Evolutionary conservation across 2,113 vertebrate species (phyloP), one percentile per base, ranked within the genome.

Genomic region (Aythya baeri): DNA sequence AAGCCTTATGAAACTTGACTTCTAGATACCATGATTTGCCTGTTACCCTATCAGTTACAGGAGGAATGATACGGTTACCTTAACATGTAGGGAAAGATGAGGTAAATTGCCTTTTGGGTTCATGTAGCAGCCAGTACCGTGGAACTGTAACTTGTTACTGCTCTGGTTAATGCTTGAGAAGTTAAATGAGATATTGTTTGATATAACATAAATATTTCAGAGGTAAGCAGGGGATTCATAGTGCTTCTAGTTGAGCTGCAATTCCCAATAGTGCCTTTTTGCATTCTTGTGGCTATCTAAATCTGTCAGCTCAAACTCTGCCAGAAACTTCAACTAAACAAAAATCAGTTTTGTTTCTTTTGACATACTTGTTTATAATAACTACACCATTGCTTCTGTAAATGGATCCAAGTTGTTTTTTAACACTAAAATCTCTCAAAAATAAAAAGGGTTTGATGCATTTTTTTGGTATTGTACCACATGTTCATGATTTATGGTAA

Each of bases 191-290:
- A 78, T 88, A 88, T 29, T 78, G 27, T 54, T 94, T 91, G 61
- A 68, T 83, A 57, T 13, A 78, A 70, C 41, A 29, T 62, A 61
- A 92, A 75, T 93, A 82, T 78, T 96, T 94, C 65, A 68, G 70
- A 91, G 43, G 13, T 90, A 85, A 70, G 34, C 70, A 63, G 57
- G 32, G 13, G 31, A 72, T 86, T 89, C 63, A 66, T 70, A 70
- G 27, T 92, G 34, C 46, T 81, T 13, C 86, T 55, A 77, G 8
- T 68, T 94, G 18, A 88, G 46, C 61, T 91, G 17, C 43, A 89
- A 46, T 94, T 96, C 94, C 72, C 89, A 81, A 46, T 86, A 92
- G 72, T 79, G 49, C 68, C 58, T 83, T 81, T 52, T 79, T 72
- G 36, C 49, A 20, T 95, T 94, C 70, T 90, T 93, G 67, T 89